Base-by-base conservation (phyloP, 2,797 vertebrate genomes). In the Florisuga fusca region DNA sequence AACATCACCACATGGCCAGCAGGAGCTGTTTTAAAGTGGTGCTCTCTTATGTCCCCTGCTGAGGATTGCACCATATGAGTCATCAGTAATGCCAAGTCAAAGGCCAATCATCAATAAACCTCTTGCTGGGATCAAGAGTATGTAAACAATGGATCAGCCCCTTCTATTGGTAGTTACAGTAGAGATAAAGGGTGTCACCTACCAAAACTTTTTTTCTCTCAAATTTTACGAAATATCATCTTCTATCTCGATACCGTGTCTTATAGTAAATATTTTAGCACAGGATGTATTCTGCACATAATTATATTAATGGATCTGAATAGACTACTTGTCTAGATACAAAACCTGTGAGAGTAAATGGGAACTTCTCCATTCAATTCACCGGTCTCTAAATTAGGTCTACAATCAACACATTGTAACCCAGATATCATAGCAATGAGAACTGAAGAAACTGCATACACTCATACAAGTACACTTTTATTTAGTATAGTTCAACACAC, bases 91-190 rank as follows among this genome's bases (percentile, higher is more conserved):
- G 6, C 80, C 84, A 92, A 93, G 95, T 62, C 95, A 96, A 94
- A 97, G 94, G 94, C 91, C 94, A 93, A 76, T 62, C 86, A 91
- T 95, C 94, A 84, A 95, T 94, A 96, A 91, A 89, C 63, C 83
- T 73, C 92, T 88, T 72, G 79, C 92, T 96, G 94, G 19, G 84
- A 94, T 82, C 79, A 93, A 96, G 79, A 86, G 63, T 61, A 81
- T 10, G 73, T 43, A 86, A 96, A 95, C 90, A 95, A 91, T 81
- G 93, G 87, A 91, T 73, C 85, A 87, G 75, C 25, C 66, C 76
- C 79, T 94, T 82, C 55, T 53, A 57, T 76, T 53, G 73, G 73
- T 6, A 82, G 61, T 51, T 66, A 85, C 7, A 89, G 69, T 31
- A 48, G 46, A 87, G 66, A 51, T 53, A 88, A 85, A 78, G 22